Conservation (phyloP, 2,113 vertebrate species). For the Halichoeres trimaculatus region DNA sequence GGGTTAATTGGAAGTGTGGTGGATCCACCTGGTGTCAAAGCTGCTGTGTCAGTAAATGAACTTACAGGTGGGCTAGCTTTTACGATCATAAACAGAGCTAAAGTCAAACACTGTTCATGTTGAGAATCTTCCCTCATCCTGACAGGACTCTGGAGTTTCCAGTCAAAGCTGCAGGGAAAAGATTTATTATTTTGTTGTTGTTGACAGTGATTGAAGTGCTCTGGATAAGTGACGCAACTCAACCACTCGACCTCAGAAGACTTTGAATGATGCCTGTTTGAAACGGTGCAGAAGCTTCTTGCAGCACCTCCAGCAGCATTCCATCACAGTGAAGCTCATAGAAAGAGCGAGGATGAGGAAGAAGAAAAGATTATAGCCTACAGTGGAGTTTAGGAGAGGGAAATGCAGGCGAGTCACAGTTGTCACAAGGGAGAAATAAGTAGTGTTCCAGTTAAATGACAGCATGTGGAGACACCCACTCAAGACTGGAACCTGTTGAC, state of each 20-base stretch:
- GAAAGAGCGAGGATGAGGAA: slow-evolving; percentile 11
- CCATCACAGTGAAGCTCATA: slow-evolving; percentile 21
- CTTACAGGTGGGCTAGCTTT: no score
- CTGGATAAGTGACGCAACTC: not conserved
- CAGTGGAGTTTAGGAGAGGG: not conserved
- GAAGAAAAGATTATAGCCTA: not conserved
- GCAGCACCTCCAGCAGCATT: not conserved
- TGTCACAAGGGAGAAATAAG: slow-evolving; percentile 50
- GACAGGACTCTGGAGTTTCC: not conserved
- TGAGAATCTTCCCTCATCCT: not conserved
- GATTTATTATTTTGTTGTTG: not conserved
- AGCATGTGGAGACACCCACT: slow-evolving; percentile 64
- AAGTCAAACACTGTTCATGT: not conserved
- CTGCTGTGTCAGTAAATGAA: not conserved
- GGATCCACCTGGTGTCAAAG: no score
- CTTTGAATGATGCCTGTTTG: not conserved
- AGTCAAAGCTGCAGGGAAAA: not conserved
- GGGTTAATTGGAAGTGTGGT: no score
- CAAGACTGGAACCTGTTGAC: slow-evolving; percentile 54
- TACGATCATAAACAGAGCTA: not conserved
- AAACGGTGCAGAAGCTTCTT: not conserved
- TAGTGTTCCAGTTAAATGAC: slow-evolving; percentile 56
- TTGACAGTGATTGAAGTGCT: not conserved
- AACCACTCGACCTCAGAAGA: not conserved
- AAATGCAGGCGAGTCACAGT: slow-evolving; percentile 37